Evolutionary conservation across 1,140 invertebrate species (phyloP), one percentile per base, ranked within the genome.

Genomic region (Drosophila albomicans): DNA sequence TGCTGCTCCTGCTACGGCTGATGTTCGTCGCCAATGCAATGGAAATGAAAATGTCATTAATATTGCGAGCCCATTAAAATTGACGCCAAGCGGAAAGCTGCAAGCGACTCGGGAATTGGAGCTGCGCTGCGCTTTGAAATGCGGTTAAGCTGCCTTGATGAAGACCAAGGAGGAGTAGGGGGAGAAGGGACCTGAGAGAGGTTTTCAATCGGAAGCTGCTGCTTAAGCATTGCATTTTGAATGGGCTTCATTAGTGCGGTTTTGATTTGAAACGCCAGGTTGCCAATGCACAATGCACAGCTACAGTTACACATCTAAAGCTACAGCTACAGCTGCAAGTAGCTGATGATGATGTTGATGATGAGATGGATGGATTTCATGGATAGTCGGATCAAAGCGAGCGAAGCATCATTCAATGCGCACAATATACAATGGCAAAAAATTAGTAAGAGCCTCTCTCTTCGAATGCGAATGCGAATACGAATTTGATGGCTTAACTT

Each of bases 31-130:
- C 59, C 67, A 76, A 82, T 82, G 82, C 80, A 88, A 88, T 89
- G 70, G 85, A 88, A 88, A 88, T 88, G 78, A 81, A 88, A 88
- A 84, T 91, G 82, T 91, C 88, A 87, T 91, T 91, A 91, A 91
- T 87, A 91, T 87, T 80, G 85, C 82, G 66, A 68, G 85, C 81
- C 85, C 85, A 88, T 88, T 88, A 88, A 88, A 88, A 89, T 85
- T 75, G 81, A 88, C 85, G 85, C 85, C 75, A 65, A 81, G 85
- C 78, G 80, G 78, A 89, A 88, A 84, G 51, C 49, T 74, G 84
- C 72, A 75, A 79, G 69, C 75, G 80, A 69, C 75, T 61, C 56
- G 70, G 75, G 75, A 74, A 74, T 74, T 62, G 71, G 66, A 74
- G 65, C 65, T 38, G 35, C 45, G n/a, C 46, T 38, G 61, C 59